Conservation (phyloP, 2,888 invertebrate genomes). For the Pollenia griseotomentosa region DNA sequence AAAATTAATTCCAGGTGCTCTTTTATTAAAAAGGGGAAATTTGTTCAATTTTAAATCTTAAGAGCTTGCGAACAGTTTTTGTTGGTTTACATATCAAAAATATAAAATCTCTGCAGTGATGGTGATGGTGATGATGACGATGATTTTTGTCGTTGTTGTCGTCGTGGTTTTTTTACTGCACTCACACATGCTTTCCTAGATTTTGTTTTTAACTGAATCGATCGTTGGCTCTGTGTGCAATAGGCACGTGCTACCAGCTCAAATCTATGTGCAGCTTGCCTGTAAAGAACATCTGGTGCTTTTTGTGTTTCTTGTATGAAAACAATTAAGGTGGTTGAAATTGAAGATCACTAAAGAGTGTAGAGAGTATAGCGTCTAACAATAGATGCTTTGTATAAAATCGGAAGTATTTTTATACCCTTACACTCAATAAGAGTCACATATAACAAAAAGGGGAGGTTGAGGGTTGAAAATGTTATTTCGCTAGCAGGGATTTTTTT, state of each 20-base stretch:
- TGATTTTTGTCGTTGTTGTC: conserved; percentile 27
- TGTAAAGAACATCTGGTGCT: conserved; percentile 69
- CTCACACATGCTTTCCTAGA: conserved; percentile 58
- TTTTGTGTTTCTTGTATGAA: conserved; percentile 55
- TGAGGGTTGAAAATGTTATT: conserved; percentile 72
- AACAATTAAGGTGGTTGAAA: conserved; percentile 77
- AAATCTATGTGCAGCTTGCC: conserved; percentile 59
- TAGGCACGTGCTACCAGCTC: conserved; percentile 73
- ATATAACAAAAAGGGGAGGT: conserved; percentile 76
- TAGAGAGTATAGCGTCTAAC: conserved; percentile 47
- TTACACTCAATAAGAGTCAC: conserved; percentile 59
- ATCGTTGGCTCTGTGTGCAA: conserved; percentile 58
- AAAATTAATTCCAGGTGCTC: conserved; percentile 57
- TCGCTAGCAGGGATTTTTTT: conserved; percentile 62
- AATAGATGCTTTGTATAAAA: conserved; percentile 70
- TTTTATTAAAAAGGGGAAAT: conserved; percentile 58
- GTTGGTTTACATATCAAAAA: conserved; percentile 30
- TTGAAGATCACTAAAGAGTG: conserved; percentile 72
- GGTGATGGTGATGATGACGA: conserved; percentile 32
- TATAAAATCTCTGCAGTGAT: conserved; percentile 59
- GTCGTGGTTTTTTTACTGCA: conserved; percentile 44
- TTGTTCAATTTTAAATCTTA: conserved; percentile 39
- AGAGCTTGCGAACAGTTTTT: conserved; percentile 32
- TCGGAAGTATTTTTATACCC: conserved; percentile 74
- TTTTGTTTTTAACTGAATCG: conserved; percentile 56